Conservation (phyloP, 1,140 invertebrate species). For the Ditylenchus dipsaci region DNA sequence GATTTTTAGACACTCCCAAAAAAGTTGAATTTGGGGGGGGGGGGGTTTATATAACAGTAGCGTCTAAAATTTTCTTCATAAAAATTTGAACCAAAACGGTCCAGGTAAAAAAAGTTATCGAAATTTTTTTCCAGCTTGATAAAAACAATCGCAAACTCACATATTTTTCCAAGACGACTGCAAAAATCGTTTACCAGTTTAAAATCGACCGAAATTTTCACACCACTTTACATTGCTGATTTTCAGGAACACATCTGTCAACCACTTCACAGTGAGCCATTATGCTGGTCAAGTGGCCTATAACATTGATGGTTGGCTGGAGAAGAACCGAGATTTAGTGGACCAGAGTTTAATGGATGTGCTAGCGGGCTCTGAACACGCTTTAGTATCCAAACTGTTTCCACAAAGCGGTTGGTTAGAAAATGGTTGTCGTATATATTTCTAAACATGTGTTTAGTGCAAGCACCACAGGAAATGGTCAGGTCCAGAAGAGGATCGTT, state of each 20-base stretch:
- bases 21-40: too few relatives aligned
- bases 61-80: too few relatives aligned
- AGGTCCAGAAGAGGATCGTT: constrained; percentile 38
- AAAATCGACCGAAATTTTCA: too few relatives aligned
- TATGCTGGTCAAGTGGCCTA: constrained; percentile 93
- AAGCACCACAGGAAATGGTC: constrained; percentile 20
- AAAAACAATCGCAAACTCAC: too few relatives aligned
- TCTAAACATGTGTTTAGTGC: neutral
- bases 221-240: constrained; percentile 84
- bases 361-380: constrained; percentile 15
- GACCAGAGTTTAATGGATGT: constrained; percentile 64
- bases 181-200: too few relatives aligned
- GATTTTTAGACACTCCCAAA: too few relatives aligned
- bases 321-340: constrained; percentile 98
- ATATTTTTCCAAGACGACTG: too few relatives aligned
- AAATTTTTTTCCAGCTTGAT: too few relatives aligned
- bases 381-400: constrained; percentile 31
- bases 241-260: constrained; percentile 88
- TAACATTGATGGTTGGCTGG: constrained; percentile 94
- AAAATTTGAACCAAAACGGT: too few relatives aligned
- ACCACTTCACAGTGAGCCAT: constrained; percentile 92
- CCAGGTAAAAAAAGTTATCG: too few relatives aligned
- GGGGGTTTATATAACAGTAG: too few relatives aligned
- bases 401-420: neutral
- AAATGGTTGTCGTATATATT: neutral